These are phyloP conservation scores for Panagrolaimus sp. DNA, from an alignment of 1,140 invertebrate genomes.

Conservation along the genomic window DNA sequence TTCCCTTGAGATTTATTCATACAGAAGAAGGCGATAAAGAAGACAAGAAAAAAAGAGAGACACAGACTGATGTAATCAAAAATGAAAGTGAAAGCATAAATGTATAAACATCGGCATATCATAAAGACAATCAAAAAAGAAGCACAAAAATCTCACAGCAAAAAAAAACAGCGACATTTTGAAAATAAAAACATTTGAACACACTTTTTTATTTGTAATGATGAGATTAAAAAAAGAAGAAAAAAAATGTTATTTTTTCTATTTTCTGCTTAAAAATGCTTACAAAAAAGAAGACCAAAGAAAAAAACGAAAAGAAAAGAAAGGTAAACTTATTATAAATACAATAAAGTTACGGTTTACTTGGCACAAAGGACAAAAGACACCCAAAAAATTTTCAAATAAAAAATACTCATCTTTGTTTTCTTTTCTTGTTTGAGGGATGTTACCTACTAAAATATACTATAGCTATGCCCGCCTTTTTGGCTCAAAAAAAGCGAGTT, in stretches of 20 bases:
- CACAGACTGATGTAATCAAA: neutral
- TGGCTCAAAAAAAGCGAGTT: no score
- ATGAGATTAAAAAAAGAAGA: neutral
- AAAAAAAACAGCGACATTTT: neutral
- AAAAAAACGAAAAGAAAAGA: no score
- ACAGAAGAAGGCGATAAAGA: neutral
- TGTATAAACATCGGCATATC: neutral
- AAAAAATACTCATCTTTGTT: no score
- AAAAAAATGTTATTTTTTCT: neutral
- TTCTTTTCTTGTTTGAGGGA: no score
- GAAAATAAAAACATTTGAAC: neutral
- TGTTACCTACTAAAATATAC: no score
- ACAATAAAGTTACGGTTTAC: no score
- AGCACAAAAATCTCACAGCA: no score
- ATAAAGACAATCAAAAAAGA: neutral
- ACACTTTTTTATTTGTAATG: no score
- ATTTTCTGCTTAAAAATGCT: neutral
- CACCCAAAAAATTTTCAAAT: no score
- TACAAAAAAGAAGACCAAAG: neutral
- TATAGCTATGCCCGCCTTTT: no score
- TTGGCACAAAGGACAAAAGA: no score
- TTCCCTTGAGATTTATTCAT: neutral
- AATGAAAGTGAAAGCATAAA: neutral
- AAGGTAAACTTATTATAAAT: no score
- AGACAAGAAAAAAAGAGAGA: neutral